These are phyloP conservation scores for Pagetopsis macropterus DNA, from an alignment of 2,797 vertebrate genomes.

Conservation along the genomic window DNA sequence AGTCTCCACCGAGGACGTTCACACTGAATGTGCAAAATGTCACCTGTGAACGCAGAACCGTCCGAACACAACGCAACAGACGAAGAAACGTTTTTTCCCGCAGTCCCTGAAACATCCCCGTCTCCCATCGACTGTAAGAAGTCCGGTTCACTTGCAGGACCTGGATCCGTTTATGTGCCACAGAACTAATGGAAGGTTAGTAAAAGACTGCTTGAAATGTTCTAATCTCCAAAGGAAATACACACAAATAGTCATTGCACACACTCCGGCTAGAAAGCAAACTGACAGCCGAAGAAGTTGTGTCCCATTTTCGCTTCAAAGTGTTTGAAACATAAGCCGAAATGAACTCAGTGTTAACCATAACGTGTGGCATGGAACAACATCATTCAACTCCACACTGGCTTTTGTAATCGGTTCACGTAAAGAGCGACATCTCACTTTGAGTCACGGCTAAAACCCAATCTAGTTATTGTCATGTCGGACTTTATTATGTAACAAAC, in stretches of 20 bases:
- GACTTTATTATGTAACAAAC: no score
- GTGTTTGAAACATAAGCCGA: constrained; percentile 16
- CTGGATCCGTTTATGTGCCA: constrained; percentile 81
- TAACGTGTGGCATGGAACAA: background rate
- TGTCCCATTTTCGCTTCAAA: constrained; percentile 37
- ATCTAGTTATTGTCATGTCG: background rate
- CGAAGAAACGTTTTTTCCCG: no score
- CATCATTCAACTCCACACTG: background rate
- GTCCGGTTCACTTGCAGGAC: constrained; percentile 36
- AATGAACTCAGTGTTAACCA: constrained; percentile 24
- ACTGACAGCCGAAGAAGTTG: constrained; percentile 21
- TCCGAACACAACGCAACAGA: constrained; percentile 42
- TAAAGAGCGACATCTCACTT: background rate
- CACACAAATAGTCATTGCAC: constrained; percentile 87
- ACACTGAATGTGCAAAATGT: constrained; percentile 70
- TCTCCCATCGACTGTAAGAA: constrained; percentile 21
- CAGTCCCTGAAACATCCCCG: constrained; percentile 47
- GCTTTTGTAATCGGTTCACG: background rate
- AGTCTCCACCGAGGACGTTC: constrained; percentile 38
- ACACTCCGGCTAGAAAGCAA: constrained; percentile 72
- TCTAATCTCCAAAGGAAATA: constrained; percentile 77
- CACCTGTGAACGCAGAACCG: constrained; percentile 37
- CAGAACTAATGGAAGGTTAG: constrained; percentile 58
- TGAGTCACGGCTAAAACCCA: background rate
- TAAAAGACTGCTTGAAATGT: constrained; percentile 58